Percentiles rank a stretch among this genome's conserved stretches.
Evolutionary conservation across 2,113 vertebrate species (phyloP).

Genomic region (Silurus asotus): DNA sequence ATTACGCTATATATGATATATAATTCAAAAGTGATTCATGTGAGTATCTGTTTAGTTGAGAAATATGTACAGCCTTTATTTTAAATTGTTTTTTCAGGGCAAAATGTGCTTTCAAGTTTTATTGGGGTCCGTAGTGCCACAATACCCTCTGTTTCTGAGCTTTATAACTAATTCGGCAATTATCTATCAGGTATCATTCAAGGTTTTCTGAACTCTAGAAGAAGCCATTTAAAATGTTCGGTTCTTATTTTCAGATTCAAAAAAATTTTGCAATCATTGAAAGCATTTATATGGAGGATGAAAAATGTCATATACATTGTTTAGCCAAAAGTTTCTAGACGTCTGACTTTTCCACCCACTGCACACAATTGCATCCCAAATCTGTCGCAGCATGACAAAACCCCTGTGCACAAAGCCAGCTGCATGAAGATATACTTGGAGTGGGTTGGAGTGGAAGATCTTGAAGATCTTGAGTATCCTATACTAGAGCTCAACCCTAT

Average conservation of each 20-base stretch:
- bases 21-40: neutral
- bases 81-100: neutral
- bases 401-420: too few relatives aligned
- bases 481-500: too few relatives aligned
- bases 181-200: neutral
- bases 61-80: neutral
- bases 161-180: neutral
- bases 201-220: neutral
- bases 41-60: conserved; percentile 7
- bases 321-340: too few relatives aligned
- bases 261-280: neutral
- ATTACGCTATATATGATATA: neutral
- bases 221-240: neutral
- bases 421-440: too few relatives aligned
- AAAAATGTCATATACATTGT: neutral
- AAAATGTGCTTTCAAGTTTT: neutral
- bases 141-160: neutral
- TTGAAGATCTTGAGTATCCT: too few relatives aligned
- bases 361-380: too few relatives aligned
- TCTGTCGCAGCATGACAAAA: too few relatives aligned
- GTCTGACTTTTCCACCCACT: too few relatives aligned
- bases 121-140: neutral
- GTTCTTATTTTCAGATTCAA: neutral
- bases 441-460: too few relatives aligned
- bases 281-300: neutral